phyloP scores from a whole-genome alignment of 1,140 invertebrate genomes.

The Vanessa tameamea region DNA sequence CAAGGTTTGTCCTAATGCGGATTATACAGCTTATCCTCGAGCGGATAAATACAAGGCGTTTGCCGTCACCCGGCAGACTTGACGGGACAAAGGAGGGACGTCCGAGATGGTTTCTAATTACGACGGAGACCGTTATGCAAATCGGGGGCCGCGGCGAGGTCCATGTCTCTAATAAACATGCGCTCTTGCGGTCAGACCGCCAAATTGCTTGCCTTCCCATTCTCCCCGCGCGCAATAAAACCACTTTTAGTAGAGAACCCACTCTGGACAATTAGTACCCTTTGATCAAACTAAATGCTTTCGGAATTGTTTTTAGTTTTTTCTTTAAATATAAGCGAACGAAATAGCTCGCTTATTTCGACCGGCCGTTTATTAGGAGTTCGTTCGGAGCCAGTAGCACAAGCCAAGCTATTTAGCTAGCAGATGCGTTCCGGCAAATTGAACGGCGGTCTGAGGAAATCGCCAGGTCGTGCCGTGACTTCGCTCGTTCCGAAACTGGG shows the following conservation, averaged over 20 bases:
- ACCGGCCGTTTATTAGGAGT: slow-evolving; percentile 47
- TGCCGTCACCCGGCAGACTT: slow-evolving; percentile 59
- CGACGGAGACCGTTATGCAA: slow-evolving; percentile 76
- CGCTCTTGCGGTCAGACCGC: slow-evolving; percentile 69
- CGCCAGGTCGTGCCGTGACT: slow-evolving; percentile 63
- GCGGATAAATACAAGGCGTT: slow-evolving; percentile 68
- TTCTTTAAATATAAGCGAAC: slow-evolving; percentile 25
- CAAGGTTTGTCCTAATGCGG: slow-evolving; percentile 56
- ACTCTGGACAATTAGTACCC: slow-evolving; percentile 62
- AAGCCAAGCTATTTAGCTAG: slow-evolving; percentile 58
- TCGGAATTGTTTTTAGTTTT: slow-evolving; percentile 34
- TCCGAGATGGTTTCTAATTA: slow-evolving; percentile 78
- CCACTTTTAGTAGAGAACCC: slow-evolving; percentile 57
- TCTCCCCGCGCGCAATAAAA: slow-evolving; percentile 61
- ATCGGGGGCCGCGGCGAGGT: slow-evolving; percentile 63
- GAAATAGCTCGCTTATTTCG: slow-evolving; percentile 26
- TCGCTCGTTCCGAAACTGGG: slow-evolving; percentile 53
- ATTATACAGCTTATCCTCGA: slow-evolving; percentile 59
- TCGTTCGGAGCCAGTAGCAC: slow-evolving; percentile 38
- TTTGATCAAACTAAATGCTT: slow-evolving; percentile 51
- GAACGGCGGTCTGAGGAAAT: slow-evolving; percentile 56
- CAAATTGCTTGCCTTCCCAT: slow-evolving; percentile 67
- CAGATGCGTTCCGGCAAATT: slow-evolving; percentile 66
- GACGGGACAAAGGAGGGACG: slow-evolving; percentile 70
- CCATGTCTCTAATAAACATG: slow-evolving; percentile 77